Conservation (phyloP, 2,888 invertebrate species). For the Danaus chrysippus region DNA sequence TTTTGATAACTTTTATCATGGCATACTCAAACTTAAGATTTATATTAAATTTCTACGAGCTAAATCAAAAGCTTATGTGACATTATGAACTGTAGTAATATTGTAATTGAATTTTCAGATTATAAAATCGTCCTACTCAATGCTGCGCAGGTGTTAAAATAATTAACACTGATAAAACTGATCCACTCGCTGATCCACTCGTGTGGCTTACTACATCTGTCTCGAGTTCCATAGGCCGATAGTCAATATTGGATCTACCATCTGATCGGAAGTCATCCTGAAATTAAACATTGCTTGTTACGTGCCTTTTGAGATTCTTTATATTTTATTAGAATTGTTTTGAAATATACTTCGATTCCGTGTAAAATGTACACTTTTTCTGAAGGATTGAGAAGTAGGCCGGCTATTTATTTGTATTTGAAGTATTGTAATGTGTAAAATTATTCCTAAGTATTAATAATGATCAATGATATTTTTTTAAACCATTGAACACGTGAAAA, state of each 20-base stretch:
- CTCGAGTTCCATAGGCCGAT: slow-evolving; percentile 92
- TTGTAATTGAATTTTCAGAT: too few species aligned
- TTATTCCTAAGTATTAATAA: not conserved
- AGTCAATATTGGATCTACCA: slow-evolving; percentile 88
- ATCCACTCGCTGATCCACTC: slow-evolving; percentile 93
- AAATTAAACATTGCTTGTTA: slow-evolving; percentile 35
- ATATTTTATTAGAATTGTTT: not conserved
- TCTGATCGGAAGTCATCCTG: slow-evolving; percentile 93
- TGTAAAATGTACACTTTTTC: slow-evolving; percentile 94
- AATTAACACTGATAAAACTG: too few species aligned
- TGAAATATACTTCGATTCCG: slow-evolving; percentile 85
- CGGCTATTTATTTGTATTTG: slow-evolving; percentile 81
- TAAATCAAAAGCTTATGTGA: too few species aligned
- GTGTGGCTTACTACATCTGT: slow-evolving; percentile 91
- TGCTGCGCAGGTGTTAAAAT: too few species aligned
- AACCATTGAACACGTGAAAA: not conserved
- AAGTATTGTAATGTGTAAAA: not conserved
- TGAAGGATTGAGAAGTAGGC: slow-evolving; percentile 87
- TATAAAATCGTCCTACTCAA: too few species aligned
- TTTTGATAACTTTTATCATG: too few species aligned
- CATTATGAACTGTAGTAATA: too few species aligned
- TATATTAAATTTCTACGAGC: too few species aligned
- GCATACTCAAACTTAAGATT: too few species aligned
- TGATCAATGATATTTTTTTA: not conserved
- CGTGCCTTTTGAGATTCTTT: not conserved